phyloP scores from a whole-genome alignment of 2,797 vertebrate species.

The Spinus olivaceus region DNA sequence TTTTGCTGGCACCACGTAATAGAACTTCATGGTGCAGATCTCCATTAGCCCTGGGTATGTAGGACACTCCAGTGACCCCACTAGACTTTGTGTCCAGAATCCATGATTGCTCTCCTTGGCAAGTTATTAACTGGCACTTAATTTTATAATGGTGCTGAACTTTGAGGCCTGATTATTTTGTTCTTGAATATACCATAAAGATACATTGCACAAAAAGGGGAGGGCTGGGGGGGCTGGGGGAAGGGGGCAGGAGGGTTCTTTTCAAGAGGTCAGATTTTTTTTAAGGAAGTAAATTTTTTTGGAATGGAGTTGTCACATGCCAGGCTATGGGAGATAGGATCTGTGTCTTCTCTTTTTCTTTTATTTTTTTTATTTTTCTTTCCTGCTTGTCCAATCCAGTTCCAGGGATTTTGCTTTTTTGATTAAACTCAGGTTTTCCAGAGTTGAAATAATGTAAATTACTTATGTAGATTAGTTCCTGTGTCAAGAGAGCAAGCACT shows the following conservation, averaged over 20 bases:
- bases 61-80: background rate
- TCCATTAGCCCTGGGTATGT: background rate
- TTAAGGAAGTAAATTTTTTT: background rate
- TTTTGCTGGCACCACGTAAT: background rate
- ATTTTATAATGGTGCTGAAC: background rate
- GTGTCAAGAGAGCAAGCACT: background rate
- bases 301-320: background rate
- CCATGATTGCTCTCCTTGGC: background rate
- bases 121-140: conserved; percentile 4
- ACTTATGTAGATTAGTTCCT: background rate
- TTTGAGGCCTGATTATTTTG: background rate
- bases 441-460: conserved; percentile 4
- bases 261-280: background rate
- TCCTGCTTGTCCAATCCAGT: background rate
- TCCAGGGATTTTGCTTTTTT: background rate
- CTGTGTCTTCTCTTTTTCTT: background rate
- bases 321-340: background rate
- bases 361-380: background rate
- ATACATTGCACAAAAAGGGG: no score
- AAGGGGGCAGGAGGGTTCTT: accelerated
- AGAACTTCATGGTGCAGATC: background rate
- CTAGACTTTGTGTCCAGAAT: background rate
- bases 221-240: accelerated
- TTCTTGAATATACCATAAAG: background rate
- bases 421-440: conserved; percentile 1